phyloP scores from a whole-genome alignment of 2,797 vertebrate species.

The Syndactyla subalaris region DNA sequence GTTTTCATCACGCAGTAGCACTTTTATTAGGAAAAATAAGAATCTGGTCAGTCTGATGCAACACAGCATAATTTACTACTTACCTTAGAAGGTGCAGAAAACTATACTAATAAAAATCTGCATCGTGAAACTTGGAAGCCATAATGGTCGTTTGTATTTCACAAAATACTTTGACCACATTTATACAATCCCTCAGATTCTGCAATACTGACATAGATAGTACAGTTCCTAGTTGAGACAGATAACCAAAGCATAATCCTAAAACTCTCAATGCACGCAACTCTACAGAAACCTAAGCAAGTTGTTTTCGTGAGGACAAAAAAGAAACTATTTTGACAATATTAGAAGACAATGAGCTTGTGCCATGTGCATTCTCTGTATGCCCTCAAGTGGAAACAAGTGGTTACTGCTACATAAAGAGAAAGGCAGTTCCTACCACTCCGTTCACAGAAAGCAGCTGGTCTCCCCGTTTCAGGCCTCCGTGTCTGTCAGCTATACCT shows the following conservation, averaged over 20 bases:
- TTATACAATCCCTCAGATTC: not conserved
- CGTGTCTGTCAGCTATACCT: conserved; percentile 95
- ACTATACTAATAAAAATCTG: not conserved
- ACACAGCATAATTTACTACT: not conserved
- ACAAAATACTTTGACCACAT: not conserved
- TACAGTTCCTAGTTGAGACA: not conserved
- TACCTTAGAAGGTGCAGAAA: conserved; percentile 10
- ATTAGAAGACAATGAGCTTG: not conserved
- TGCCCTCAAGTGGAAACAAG: conserved; percentile 65
- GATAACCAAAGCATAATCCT: not conserved
- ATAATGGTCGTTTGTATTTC: not conserved
- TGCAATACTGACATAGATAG: not conserved
- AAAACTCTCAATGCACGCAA: not conserved
- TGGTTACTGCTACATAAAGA: conserved; percentile 44
- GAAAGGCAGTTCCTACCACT: conserved; percentile 83
- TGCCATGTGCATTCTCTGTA: not conserved
- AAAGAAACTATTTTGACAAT: not conserved
- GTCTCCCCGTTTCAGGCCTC: conserved; percentile 95
- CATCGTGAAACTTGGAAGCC: not conserved
- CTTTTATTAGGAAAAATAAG: not conserved
- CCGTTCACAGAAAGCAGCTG: conserved; percentile 98
- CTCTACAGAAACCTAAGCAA: not conserved
- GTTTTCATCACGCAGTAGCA: not conserved
- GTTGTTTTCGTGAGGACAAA: not conserved
- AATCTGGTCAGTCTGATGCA: not conserved